A percentile compares a stretch with the other conserved stretches of the same genome.
Conservation (phyloP, 2,888 invertebrate genomes). For the Lampropteryx suffumata region DNA sequence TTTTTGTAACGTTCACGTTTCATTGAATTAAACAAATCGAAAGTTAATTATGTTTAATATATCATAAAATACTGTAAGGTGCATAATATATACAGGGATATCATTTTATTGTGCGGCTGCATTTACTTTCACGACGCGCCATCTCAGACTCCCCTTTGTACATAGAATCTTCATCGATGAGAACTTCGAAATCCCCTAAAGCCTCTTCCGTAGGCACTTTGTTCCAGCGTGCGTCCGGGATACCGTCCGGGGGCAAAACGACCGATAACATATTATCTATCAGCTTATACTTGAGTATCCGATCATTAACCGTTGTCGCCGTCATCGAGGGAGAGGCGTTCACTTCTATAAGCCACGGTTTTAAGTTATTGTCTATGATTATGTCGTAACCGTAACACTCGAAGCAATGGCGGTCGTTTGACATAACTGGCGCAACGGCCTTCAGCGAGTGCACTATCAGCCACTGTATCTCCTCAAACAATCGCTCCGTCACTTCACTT, state of each 20-base stretch:
- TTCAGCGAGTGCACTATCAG: constrained; percentile 95
- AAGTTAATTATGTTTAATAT: constrained; percentile 2
- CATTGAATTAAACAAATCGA: constrained; percentile 15
- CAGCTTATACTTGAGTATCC: constrained; percentile 95
- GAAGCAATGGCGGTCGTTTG: constrained; percentile 94
- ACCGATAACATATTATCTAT: constrained; percentile 95
- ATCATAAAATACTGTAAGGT: background rate
- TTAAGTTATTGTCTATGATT: constrained; percentile 95
- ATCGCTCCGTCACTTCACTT: constrained; percentile 90
- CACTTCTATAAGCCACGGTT: constrained; percentile 96
- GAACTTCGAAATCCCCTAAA: constrained; percentile 90
- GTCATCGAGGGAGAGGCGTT: constrained; percentile 97
- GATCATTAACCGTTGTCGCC: constrained; percentile 95
- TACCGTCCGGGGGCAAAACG: constrained; percentile 92
- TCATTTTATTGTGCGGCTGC: constrained; percentile 19
- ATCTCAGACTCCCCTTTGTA: constrained; percentile 76
- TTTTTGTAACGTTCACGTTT: background rate
- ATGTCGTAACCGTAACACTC: constrained; percentile 98
- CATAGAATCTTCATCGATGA: constrained; percentile 88
- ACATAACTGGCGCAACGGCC: constrained; percentile 94
- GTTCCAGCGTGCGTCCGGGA: constrained; percentile 94
- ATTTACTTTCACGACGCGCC: constrained; percentile 39
- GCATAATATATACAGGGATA: constrained; percentile 1
- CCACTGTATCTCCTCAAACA: constrained; percentile 95
- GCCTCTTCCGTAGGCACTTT: constrained; percentile 88